Percentiles rank a stretch among this genome's conserved stretches.
These are phyloP conservation scores for Drosophila lacicola DNA, from an alignment of 2,888 invertebrate genomes.

Conservation along the genomic window DNA sequence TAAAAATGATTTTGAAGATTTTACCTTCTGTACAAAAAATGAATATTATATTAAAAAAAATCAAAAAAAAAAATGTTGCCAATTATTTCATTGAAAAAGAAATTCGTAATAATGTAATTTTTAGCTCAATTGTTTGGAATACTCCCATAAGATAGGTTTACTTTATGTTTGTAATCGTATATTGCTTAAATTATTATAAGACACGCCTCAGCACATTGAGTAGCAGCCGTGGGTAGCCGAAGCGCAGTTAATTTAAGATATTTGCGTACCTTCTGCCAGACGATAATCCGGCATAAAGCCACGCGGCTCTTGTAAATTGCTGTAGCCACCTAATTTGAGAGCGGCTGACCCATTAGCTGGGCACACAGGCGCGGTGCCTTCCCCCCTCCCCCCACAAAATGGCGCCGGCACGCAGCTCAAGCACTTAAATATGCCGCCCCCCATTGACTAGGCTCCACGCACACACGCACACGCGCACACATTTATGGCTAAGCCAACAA, in stretches of 20 bases:
- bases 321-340: conserved; percentile 78
- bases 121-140: no score
- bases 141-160: no score
- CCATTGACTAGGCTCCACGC: background rate
- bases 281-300: conserved; percentile 68
- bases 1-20: no score
- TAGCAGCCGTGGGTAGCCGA: background rate
- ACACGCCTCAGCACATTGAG: background rate
- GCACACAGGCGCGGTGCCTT: conserved; percentile 45
- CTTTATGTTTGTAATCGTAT: no score
- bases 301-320: conserved; percentile 63
- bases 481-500: conserved; percentile 75
- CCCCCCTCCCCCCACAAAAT: conserved; percentile 1
- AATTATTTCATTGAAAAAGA: no score
- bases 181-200: no score
- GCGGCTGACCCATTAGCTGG: conserved; percentile 73
- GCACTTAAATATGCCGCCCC: conserved; percentile 55
- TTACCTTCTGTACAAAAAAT: no score
- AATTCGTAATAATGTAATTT: no score
- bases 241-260: conserved; percentile 56
- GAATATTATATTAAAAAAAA: no score
- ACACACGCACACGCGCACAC: conserved; percentile 23
- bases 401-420: conserved; percentile 35
- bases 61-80: no score
- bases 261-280: conserved; percentile 45